These are phyloP conservation scores for Andrena flavipes DNA, from an alignment of 2,888 invertebrate species.

Conservation along the genomic window DNA sequence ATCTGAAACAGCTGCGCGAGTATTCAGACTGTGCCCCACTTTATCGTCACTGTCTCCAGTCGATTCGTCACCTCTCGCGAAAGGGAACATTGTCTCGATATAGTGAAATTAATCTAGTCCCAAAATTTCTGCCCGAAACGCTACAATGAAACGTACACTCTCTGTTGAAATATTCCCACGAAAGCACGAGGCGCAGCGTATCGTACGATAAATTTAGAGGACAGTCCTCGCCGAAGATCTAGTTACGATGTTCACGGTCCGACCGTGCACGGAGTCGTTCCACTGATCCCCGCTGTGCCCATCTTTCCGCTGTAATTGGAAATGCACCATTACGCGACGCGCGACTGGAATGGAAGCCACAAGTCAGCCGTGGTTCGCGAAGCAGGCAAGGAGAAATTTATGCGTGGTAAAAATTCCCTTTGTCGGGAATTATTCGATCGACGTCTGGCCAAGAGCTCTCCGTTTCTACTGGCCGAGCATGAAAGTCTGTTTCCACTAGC, in stretches of 20 bases:
- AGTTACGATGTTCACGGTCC: background rate
- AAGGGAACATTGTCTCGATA: too few relatives aligned
- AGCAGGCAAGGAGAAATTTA: background rate
- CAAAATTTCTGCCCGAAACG: too few relatives aligned
- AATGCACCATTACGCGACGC: background rate
- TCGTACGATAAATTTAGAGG: background rate
- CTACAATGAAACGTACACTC: too few relatives aligned
- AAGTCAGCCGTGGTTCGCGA: background rate
- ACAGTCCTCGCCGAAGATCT: background rate
- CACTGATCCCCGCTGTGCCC: background rate
- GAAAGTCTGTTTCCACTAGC: conserved; percentile 4
- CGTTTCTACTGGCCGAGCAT: conserved; percentile 21
- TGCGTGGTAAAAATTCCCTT: conserved; percentile 19
- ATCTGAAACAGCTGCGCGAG: conserved; percentile 26
- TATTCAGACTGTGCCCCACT: conserved; percentile 1
- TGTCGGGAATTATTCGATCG: conserved; percentile 36
- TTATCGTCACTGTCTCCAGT: too few relatives aligned
- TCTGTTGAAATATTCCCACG: background rate
- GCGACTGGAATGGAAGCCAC: background rate
- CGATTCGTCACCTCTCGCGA: too few relatives aligned
- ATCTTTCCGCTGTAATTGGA: conserved; percentile 2
- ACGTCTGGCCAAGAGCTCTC: background rate
- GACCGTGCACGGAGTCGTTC: background rate
- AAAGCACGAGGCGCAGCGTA: background rate
- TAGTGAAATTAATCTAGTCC: too few relatives aligned